Conservation (phyloP, 64 coral and sea anemone genomes). For the Porites australiensis region DNA sequence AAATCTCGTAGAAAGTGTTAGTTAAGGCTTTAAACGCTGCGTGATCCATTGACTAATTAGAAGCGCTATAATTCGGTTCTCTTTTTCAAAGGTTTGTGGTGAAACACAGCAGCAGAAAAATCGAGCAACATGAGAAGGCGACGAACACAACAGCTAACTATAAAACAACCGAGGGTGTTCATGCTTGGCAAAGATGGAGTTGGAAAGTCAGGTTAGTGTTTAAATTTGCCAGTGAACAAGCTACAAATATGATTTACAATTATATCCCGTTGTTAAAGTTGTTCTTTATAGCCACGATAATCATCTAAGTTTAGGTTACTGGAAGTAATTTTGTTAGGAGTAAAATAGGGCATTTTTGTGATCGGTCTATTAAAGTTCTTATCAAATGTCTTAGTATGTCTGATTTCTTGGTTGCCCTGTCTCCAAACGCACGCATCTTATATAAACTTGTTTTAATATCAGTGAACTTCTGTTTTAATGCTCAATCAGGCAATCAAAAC, state of each 20-base stretch:
- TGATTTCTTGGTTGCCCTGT: too few relatives aligned
- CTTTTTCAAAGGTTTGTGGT: not conserved
- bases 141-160: not conserved
- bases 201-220: constrained; percentile 30
- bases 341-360: not conserved
- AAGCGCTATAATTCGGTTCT: not conserved
- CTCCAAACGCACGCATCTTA: too few relatives aligned
- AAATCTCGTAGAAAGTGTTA: not conserved
- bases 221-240: not conserved
- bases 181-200: constrained; percentile 28
- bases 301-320: not conserved
- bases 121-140: constrained; percentile 29
- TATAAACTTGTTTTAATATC: too few relatives aligned
- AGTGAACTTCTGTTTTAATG: too few relatives aligned
- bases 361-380: too few relatives aligned
- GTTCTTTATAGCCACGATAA: not conserved
- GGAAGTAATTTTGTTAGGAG: not conserved
- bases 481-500: too few relatives aligned
- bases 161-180: not conserved
- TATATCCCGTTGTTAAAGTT: not conserved
- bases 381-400: too few relatives aligned
- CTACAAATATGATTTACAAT: not conserved
- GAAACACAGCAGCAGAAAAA: not conserved
- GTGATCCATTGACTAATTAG: not conserved
- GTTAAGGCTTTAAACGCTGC: not conserved